Percentiles rank a stretch among this genome's conserved stretches.
These are phyloP conservation scores for Homalodisca vitripennis DNA, from an alignment of 1,140 invertebrate genomes.

Conservation along the genomic window DNA sequence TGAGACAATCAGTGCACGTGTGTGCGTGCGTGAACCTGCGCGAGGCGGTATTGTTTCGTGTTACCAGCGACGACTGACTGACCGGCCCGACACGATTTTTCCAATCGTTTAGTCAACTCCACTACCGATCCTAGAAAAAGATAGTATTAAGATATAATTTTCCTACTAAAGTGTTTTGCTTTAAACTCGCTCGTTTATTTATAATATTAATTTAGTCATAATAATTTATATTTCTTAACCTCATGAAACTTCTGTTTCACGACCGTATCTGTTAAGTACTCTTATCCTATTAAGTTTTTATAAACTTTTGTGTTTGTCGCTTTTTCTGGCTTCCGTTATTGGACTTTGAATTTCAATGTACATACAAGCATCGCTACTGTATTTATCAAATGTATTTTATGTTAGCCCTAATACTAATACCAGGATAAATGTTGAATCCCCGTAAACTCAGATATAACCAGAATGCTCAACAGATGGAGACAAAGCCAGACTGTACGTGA, in stretches of 20 bases:
- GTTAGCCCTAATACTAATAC: slow-evolving; percentile 22
- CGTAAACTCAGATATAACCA: neutral
- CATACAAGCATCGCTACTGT: neutral
- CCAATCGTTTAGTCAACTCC: slow-evolving; percentile 6
- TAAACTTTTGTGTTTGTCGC: slow-evolving; percentile 12
- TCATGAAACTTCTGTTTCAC: neutral
- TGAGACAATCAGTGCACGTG: neutral
- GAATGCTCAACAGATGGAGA: slow-evolving; percentile 2
- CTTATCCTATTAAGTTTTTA: slow-evolving; percentile 9
- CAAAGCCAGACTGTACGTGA: neutral
- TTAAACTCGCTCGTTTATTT: slow-evolving; percentile 12
- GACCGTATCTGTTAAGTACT: neutral
- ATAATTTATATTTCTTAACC: slow-evolving; percentile 10
- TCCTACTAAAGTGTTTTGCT: slow-evolving; percentile 13
- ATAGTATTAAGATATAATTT: neutral
- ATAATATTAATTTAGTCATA: slow-evolving; percentile 6
- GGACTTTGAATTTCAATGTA: slow-evolving; percentile 8
- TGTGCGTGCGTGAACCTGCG: too few relatives aligned
- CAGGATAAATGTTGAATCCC: neutral
- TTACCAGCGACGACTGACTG: neutral
- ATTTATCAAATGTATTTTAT: slow-evolving; percentile 24
- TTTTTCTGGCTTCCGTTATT: neutral
- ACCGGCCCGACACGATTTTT: neutral
- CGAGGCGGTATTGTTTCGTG: neutral
- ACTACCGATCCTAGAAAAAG: slow-evolving; percentile 20